phyloP scores from a whole-genome alignment of 2,113 vertebrate genomes.

The Edolisoma coerulescens region DNA sequence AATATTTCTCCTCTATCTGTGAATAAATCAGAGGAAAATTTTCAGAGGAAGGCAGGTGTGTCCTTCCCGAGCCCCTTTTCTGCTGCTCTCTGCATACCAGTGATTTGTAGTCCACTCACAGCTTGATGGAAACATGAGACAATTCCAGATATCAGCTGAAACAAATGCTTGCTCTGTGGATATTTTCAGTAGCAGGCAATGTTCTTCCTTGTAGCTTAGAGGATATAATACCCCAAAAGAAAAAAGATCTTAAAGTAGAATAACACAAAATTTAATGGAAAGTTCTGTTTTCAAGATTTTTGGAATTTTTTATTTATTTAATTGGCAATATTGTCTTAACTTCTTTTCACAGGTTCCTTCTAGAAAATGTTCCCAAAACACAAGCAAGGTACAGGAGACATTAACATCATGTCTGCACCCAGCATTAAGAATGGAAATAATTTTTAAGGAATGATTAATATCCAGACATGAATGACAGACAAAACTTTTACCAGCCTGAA shows the following conservation, averaged over 20 bases:
- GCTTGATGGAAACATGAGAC: neutral
- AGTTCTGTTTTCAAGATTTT: neutral
- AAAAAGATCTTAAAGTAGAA: neutral
- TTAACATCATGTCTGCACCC: neutral
- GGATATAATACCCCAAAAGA: neutral
- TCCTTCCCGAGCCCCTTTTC: neutral
- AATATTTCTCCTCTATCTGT: neutral
- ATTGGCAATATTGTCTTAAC: neutral
- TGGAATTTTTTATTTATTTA: neutral
- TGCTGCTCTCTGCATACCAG: neutral
- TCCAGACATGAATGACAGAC: neutral
- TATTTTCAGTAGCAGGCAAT: neutral
- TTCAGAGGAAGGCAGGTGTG: neutral
- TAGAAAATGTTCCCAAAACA: neutral
- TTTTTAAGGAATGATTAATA: neutral
- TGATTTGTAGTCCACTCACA: neutral
- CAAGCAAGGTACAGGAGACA: neutral
- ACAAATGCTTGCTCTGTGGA: neutral
- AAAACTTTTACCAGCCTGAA: neutral
- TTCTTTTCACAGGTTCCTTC: neutral
- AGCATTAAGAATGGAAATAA: neutral
- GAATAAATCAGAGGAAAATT: slow-evolving; percentile 15
- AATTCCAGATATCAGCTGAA: neutral
- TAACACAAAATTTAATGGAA: neutral
- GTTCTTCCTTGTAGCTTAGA: neutral